Evolutionary conservation across 2,888 invertebrate species (phyloP), one percentile per base, ranked within the genome.

Genomic region (Zhengitettix transpicula): DNA sequence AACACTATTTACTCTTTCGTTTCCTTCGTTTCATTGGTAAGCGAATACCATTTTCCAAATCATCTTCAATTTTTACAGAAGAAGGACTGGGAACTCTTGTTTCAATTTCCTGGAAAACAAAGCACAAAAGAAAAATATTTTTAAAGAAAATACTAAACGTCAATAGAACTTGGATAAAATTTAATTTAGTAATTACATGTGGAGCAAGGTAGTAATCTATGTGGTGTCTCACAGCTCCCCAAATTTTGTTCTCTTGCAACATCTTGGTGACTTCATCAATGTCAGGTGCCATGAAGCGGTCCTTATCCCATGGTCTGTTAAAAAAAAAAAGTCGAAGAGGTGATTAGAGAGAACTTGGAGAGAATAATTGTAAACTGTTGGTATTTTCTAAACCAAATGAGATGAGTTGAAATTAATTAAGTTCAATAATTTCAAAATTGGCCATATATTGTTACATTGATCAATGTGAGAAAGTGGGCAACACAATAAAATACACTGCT

Each of bases 221-320:
- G 60, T 74, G 71, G 61, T 69, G 72, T 67, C 67, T 74, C 1
- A 79, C 79, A 52, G 75, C 73, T 40, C 71, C 68, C 81, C 81
- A 82, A 41, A 81, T 73, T 71, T 78, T 73, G 54, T 73, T 73
- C 14, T 75, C 74, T 16, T 69, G 65, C 10, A 77, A 66, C 7
- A 84, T 69, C 55, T 76, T 72, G 1, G 78, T 78, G 1, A 74
- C 80, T 8, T 76, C 76, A 58, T 81, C 79, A 60, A 84, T 83
- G 67, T 84, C 83, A 0, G 82, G 82, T 1, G 82, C 73, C 81
- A 84, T 81, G 68, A 73, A 81, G 8, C 84, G 74, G 68, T 84
- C 84, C 64, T 77, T 77, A 60, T 79, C 78, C 76, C 81, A 79
- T 9, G 81, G 74, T 51, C 81, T 81, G 66, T 14, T 71, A 66